A percentile compares a stretch with the other conserved stretches of the same genome.
These are phyloP conservation scores for Stichopus horrens DNA, from an alignment of 53 echinoderm and acorn worm species.

Conservation along the genomic window DNA sequence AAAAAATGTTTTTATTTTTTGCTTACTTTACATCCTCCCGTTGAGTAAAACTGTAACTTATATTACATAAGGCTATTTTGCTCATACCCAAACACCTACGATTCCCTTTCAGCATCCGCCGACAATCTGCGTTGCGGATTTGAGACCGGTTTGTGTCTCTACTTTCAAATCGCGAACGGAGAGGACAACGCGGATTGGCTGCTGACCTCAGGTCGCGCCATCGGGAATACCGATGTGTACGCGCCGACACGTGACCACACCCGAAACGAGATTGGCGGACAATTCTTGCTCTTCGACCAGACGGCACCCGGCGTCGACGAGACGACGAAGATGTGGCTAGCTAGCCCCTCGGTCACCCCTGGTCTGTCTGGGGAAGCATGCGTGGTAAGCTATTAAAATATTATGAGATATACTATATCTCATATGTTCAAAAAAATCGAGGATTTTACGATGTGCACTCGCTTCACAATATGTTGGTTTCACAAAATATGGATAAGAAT, in stretches of 20 bases:
- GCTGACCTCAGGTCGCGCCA: constrained; percentile 43
- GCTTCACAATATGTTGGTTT: no score
- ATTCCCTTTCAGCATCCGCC: background rate
- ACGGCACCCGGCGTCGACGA: background rate
- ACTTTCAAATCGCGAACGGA: constrained; percentile 17
- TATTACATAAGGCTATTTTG: background rate
- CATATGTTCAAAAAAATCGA: no score
- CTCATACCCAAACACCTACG: background rate
- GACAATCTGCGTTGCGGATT: constrained; percentile 45
- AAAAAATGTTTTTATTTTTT: no score
- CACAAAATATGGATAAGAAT: no score
- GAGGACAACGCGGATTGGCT: constrained; percentile 56
- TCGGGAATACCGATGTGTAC: constrained; percentile 16
- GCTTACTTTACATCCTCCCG: no score
- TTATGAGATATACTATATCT: no score
- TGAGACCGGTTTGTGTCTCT: constrained; percentile 53
- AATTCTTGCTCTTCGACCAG: constrained; percentile 60
- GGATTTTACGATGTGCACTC: no score
- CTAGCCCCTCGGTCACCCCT: constrained; percentile 23
- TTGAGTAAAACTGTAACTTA: background rate
- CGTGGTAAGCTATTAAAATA: background rate
- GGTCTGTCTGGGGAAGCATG: background rate
- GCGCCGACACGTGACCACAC: constrained; percentile 66
- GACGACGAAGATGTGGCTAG: constrained; percentile 4
- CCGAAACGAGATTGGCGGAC: constrained; percentile 59